Conservation (phyloP, 1,140 invertebrate genomes). For the Antheraea mylitta region DNA sequence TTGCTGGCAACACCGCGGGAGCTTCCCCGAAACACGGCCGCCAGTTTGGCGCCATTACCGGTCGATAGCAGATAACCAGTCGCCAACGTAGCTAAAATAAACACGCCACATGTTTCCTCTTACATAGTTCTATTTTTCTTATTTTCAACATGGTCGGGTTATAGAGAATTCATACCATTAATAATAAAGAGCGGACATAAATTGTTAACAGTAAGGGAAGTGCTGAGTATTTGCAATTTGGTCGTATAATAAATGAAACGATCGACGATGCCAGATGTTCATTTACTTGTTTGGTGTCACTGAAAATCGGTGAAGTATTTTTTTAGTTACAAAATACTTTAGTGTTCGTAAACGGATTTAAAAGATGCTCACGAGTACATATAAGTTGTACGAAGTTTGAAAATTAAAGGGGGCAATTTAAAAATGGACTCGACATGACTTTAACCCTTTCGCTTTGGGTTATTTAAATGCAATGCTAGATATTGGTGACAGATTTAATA, state of each 20-base stretch:
- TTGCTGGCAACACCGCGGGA: neutral
- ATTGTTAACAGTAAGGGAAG: neutral
- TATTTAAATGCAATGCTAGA: no score
- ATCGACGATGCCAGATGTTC: slow-evolving; percentile 32
- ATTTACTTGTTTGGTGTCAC: neutral
- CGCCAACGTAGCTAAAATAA: slow-evolving; percentile 18
- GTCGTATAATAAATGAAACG: slow-evolving; percentile 12
- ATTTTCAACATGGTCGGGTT: slow-evolving; percentile 16
- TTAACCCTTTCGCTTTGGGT: no score
- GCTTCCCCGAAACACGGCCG: slow-evolving; percentile 19
- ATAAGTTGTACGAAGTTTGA: no score
- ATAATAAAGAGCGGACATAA: slow-evolving; percentile 4
- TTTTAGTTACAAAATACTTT: no score
- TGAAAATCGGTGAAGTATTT: no score
- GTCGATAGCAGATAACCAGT: slow-evolving; percentile 31
- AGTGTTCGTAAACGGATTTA: slow-evolving; percentile 12
- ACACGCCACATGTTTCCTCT: neutral
- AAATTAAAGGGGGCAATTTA: no score
- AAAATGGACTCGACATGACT: no score
- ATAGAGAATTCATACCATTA: slow-evolving; percentile 14
- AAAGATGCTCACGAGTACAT: no score
- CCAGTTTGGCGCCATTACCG: slow-evolving; percentile 35
- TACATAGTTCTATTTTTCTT: neutral
- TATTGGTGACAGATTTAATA: no score
- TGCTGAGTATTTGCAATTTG: slow-evolving; percentile 1